Base-by-base conservation (phyloP, 2,113 vertebrate species). In the Centropus bengalensis region DNA sequence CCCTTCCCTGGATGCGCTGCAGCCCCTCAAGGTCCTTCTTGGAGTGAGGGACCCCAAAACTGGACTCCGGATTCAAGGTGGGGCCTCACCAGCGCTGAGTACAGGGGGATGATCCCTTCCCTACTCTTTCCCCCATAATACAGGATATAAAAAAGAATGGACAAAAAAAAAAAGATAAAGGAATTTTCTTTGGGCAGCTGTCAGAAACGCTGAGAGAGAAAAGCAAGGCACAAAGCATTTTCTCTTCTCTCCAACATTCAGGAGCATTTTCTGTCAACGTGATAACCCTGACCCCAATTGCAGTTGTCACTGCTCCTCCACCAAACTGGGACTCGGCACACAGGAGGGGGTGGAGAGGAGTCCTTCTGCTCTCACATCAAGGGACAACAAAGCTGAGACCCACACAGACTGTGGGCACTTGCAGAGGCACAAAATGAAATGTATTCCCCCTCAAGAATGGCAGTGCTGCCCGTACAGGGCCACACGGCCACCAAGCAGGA, bases 251-350 rank as follows among this genome's bases (percentile, higher is more conserved):
- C 77, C 4, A 33, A 38, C 67, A 32, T n/a, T 70, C 81, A 75
- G 67, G n/a, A 79, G 33, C 56, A 24, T 45, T 75, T 74, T 58
- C 38, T 74, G 49, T 23, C 90, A 92, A 22, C 20, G 1, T 24
- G 32, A 91, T 11, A 63, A 58, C 56, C 56, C 52, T 6, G 1
- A 84, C 67, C 68, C 19, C 62, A 89, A 60, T 15, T 74, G 55
- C 62, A 56, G 62, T 44, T 87, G 56, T 80, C 86, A 49, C 52
- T 3, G 32, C 28, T 82, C 44, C 44, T 44, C 67, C 38, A 27
- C 40, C 56, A 51, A 75, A 82, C 10, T 3, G 7, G 27, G 33
- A 49, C 55, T 49, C 2, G 0, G 67, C 36, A 12, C 1, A 0
- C 2, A 36, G 21, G 33, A 45, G 3, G 5, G 5, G 24, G 27